These are phyloP conservation scores for Drosophila meridiana DNA, from an alignment of 2,888 invertebrate species.

Conservation along the genomic window DNA sequence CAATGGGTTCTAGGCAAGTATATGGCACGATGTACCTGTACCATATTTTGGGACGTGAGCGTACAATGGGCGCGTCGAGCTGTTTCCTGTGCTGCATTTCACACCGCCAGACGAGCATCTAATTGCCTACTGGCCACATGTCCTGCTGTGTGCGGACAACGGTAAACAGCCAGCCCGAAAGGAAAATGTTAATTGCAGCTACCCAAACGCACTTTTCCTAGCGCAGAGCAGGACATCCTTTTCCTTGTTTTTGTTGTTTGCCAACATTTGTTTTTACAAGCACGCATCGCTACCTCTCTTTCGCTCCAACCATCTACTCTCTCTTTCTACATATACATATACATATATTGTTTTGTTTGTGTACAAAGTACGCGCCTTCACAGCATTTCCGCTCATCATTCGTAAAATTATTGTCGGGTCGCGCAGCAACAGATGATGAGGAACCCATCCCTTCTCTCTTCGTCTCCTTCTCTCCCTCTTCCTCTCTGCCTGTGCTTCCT, in stretches of 20 bases:
- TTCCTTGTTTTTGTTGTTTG: slow-evolving; percentile 72
- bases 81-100: slow-evolving; percentile 67
- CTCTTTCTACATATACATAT: slow-evolving; percentile 2
- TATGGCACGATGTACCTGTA: slow-evolving; percentile 20
- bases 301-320: slow-evolving; percentile 2
- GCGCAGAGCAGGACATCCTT: slow-evolving; percentile 72
- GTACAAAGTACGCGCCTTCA: slow-evolving; percentile 72
- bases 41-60: slow-evolving; percentile 48
- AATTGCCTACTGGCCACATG: slow-evolving; percentile 74
- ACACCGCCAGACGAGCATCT: slow-evolving; percentile 68
- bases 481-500: not conserved
- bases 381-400: slow-evolving; percentile 59
- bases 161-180: slow-evolving; percentile 17
- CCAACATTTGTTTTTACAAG: slow-evolving; percentile 68
- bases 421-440: slow-evolving; percentile 52
- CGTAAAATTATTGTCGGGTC: slow-evolving; percentile 41
- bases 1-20: slow-evolving; percentile 5
- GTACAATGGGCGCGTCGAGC: slow-evolving; percentile 54
- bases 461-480: not conserved
- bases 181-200: slow-evolving; percentile 59
- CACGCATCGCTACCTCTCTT: slow-evolving; percentile 2
- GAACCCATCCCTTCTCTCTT: slow-evolving; percentile 8
- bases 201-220: slow-evolving; percentile 57
- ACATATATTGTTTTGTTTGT: slow-evolving; percentile 54
- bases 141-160: slow-evolving; percentile 60